Base-by-base conservation (phyloP, 2,888 invertebrate species). In the Himalopsyche tibetana region DNA sequence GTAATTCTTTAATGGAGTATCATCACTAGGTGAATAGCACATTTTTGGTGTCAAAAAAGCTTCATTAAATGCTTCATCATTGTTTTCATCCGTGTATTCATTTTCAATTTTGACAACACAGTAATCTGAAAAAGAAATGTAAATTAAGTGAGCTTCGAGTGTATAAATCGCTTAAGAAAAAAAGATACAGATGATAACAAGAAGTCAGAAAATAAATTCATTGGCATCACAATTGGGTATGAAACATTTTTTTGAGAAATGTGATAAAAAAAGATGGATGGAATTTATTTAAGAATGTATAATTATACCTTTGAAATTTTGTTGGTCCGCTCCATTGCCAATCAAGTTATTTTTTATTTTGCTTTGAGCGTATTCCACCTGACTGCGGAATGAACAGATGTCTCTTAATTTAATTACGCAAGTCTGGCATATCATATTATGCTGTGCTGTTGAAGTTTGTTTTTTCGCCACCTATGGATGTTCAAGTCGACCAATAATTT, bases 1-100 rank as follows among this genome's bases (percentile, higher is more conserved):
- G 38, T 74, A 74, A 74, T 74, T 74, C 12, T 74, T 74, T 36
- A 74, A 38, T 74, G 74, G 74, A 36, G 74, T 74, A 74, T 74
- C 74, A 5, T 74, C 74, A 38, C 74, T 74, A 5, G 74, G 74
- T 5, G 74, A 74, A 36, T 74, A 74, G 74, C 74, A 74, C 36
- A 74, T 74, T 74, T 74, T 74, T 11, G 74, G 19, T 11, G 74
- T 36, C 28, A 74, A 36, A 15, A 74, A 74, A 36, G 38, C 74
- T 74, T 74, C 74, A 36, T 74, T 36, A 5, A 74, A 74, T 74
- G 74, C 4, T 36, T 74, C 74, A 12, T 74, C 74, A 74, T 74
- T 74, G 36, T 74, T 74, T 38, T 74, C 74, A 74, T 74, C 74
- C 4, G 74, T 36, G 36, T 38, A 74, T 36, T 74, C 74, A 74